Base-by-base conservation (phyloP, 2,888 invertebrate genomes). In the Formica aserva region DNA sequence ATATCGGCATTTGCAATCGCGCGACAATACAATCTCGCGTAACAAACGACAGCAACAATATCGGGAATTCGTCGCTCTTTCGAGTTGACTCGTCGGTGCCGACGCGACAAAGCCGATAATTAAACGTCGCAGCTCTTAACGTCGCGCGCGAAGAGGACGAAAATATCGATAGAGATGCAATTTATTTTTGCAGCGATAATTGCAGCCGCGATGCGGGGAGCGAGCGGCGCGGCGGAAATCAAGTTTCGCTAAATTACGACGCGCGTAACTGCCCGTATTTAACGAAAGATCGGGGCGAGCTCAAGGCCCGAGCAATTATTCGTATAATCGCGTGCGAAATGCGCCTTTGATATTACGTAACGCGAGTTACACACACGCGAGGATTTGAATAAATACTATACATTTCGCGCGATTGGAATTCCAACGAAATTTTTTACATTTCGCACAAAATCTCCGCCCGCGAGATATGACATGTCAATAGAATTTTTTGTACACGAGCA, bases 311-410 rank as follows among this genome's bases (percentile, higher is more conserved):
- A 67, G 26, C 74, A 66, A 72, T 85, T 78, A 82, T 45, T 41
- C 81, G 38, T 26, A n/a, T 67, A 78, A 86, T 88, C 86, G 84
- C 69, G 72, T 74, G 88, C 32, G 85, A 87, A 83, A 85, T 88
- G 80, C 76, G 29, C 48, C 35, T 35, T 9, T 57, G 45, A 8
- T 63, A 78, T 81, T 83, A 66, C 29, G 45, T 81, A 80, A 86
- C 65, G 22, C 71, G 35, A 62, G 45, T 69, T 69, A 45, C 60
- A n/a, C 8, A n/a, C 45, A 22, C 32, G 45, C 57, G 69, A 8
- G 18, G 29, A 52, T 65, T 15, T 15, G 13, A 3, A 57, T 26
- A 65, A 65, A 48, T 45, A 52, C 52, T 29, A 45, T 60, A 22
- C 11, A 29, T 67, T 26, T 41, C 13, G 72, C 35, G 41, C 35